Conservation (phyloP, 2,888 invertebrate genomes). For the Eupithecia abbreviata region DNA sequence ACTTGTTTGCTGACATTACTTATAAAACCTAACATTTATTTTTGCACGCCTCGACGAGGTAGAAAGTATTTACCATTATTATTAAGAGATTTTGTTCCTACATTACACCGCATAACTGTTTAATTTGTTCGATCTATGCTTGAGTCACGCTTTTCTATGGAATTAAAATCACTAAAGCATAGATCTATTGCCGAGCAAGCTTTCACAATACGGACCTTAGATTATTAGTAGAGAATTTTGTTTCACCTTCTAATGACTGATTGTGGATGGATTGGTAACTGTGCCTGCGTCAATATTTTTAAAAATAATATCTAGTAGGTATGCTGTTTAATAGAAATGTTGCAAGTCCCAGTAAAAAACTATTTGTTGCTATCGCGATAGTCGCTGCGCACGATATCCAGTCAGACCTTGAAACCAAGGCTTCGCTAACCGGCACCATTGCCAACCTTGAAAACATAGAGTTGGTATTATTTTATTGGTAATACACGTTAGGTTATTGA, state of each 20-base stretch:
- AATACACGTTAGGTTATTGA: constrained; percentile 34
- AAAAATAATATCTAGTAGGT: not conserved
- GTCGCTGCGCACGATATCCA: constrained; percentile 31
- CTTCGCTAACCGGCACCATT: constrained; percentile 29
- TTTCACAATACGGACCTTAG: too few relatives aligned
- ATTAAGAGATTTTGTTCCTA: too few relatives aligned
- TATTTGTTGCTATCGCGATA: constrained; percentile 10
- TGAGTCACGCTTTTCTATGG: too few relatives aligned
- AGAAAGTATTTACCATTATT: too few relatives aligned
- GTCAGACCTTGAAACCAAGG: constrained; percentile 34
- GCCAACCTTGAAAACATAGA: constrained; percentile 32
- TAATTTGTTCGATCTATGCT: too few relatives aligned
- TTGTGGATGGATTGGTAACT: not conserved
- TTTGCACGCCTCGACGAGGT: too few relatives aligned
- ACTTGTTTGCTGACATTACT: too few relatives aligned
- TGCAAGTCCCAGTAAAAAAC: not conserved
- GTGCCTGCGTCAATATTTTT: not conserved
- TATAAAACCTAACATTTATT: too few relatives aligned
- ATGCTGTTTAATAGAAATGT: not conserved
- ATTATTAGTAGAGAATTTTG: not conserved
- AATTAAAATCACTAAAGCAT: too few relatives aligned
- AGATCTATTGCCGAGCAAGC: too few relatives aligned
- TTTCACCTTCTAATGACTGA: not conserved
- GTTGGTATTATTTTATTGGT: constrained; percentile 20
- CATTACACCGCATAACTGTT: too few relatives aligned